Evolutionary conservation across 2,797 vertebrate species (phyloP), one percentile per base, ranked within the genome.

Genomic region (Gorsachius magnificus): DNA sequence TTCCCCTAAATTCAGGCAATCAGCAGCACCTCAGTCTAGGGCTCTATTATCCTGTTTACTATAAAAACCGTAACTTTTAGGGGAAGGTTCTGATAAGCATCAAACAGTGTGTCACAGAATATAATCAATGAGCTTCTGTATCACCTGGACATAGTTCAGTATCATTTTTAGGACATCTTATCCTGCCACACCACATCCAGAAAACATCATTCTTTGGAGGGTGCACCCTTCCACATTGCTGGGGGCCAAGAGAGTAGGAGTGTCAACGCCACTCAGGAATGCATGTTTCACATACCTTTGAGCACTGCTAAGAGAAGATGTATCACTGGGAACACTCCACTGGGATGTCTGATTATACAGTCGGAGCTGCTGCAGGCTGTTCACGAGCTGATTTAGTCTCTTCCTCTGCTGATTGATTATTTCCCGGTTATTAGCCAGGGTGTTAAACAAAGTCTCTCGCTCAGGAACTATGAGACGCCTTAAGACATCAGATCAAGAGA

Each of bases 391-490:
- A 17, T 99, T 98, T 77, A 99, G 88, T 35, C 98, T 98, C 96
- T 98, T 99, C 97, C 98, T 99, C 98, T 99, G 99, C 94, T 99
- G 99, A 97, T 98, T 99, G 97, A 99, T 99, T 95, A 99, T 99
- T 79, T 99, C 99, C 65, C 98, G 97, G 94, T 99, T 99, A 91
- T 99, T 99, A 77, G 99, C 98, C 74, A 99, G 97, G 7, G 99
- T 98, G 24, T 98, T 99, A 95, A 99, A 99, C 69, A 99, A 97
- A 33, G 99, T 98, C 96, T 99, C 99, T 22, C 99, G 97, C 61
- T 99, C 99, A 0, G 99, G 99, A 56, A 99, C 98, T 4, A 99
- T 94, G 97, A 99, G 97, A 95, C 99, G 98, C 97, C 99, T 99
- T 93, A 26, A 85, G 71, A 87, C 24, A 80, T 6, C n/a, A 83